phyloP scores from a whole-genome alignment of 2,888 invertebrate genomes.

The Agrochola lychnidis region DNA sequence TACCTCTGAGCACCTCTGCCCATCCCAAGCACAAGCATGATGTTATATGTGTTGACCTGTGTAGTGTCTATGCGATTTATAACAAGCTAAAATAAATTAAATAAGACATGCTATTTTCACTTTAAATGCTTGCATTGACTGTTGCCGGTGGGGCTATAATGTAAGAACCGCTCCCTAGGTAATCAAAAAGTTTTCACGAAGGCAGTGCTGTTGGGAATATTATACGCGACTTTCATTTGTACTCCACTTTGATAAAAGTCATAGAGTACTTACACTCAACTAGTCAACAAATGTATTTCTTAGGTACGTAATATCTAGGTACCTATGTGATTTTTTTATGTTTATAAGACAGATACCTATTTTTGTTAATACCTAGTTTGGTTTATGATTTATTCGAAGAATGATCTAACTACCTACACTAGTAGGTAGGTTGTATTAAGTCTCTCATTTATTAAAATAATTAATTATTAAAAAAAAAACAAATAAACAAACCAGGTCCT shows the following conservation, averaged over 20 bases:
- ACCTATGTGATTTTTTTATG: too few relatives aligned
- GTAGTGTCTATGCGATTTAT: too few relatives aligned
- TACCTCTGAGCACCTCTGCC: too few relatives aligned
- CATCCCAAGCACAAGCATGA: too few relatives aligned
- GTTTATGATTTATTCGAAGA: not conserved
- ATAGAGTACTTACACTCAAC: too few relatives aligned
- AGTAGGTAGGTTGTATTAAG: not conserved
- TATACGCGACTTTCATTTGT: not conserved
- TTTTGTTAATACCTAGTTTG: too few relatives aligned
- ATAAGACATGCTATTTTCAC: not conserved
- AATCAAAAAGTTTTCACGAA: slow-evolving; percentile 13
- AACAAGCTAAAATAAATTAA: not conserved
- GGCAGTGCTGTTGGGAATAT: slow-evolving; percentile 12
- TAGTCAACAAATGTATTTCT: not conserved
- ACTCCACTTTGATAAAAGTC: not conserved
- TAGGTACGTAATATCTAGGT: not conserved
- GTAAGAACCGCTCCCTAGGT: not conserved
- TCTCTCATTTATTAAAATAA: not conserved
- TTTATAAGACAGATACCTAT: too few relatives aligned
- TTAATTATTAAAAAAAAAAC: not conserved
- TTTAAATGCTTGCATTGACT: not conserved
- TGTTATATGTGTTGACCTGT: too few relatives aligned
- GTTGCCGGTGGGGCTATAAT: not conserved
- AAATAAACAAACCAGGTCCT: not conserved
- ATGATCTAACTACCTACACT: not conserved